These are phyloP conservation scores for Aphis craccivora DNA, from an alignment of 1,140 invertebrate genomes.

Conservation along the genomic window DNA sequence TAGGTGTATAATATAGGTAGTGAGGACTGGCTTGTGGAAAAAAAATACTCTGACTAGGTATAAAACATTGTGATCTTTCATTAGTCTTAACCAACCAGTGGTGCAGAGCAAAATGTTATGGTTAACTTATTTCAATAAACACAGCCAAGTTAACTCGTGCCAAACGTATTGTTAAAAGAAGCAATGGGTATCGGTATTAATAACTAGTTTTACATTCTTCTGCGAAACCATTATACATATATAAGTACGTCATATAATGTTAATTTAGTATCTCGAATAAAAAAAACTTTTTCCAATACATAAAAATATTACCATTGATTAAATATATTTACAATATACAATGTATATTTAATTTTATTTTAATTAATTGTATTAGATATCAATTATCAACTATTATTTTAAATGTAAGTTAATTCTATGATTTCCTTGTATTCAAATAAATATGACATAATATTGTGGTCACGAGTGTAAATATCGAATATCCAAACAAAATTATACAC, in stretches of 20 bases:
- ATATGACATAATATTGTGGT: slow-evolving; percentile 30
- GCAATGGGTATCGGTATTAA: neutral
- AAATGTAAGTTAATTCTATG: neutral
- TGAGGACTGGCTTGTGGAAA: neutral
- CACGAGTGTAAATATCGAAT: neutral
- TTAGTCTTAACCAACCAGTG: neutral
- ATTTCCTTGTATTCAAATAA: slow-evolving; percentile 11
- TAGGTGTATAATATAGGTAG: neutral
- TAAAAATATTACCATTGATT: neutral
- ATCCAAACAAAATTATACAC: neutral
- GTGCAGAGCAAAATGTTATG: neutral
- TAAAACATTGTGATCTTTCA: neutral
- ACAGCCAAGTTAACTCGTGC: slow-evolving; percentile 29
- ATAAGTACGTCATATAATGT: neutral
- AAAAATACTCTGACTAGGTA: neutral
- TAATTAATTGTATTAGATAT: neutral
- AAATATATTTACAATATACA: too few relatives aligned
- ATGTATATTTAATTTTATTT: too few relatives aligned
- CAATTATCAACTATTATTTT: neutral
- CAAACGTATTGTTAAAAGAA: slow-evolving; percentile 33
- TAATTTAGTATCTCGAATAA: neutral
- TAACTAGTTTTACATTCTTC: slow-evolving; percentile 3
- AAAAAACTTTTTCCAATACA: neutral
- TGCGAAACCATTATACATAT: neutral
- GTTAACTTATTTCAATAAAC: slow-evolving; percentile 16